Conservation (phyloP, 2,797 vertebrate species). For the Rhinoraja longicauda region DNA sequence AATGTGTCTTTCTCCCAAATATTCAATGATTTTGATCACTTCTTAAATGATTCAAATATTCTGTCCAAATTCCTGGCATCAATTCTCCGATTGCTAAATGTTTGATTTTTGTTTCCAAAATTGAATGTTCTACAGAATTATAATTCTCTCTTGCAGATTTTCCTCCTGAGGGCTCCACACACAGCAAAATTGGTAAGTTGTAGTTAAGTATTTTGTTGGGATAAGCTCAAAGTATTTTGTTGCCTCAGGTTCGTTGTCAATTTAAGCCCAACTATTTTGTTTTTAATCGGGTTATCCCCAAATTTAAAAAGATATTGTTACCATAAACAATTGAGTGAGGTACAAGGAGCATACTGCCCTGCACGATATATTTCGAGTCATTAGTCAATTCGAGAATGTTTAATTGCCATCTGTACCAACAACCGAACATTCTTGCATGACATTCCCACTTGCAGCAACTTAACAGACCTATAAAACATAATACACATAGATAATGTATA, state of each 20-base stretch:
- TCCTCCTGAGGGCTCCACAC: constrained; percentile 3
- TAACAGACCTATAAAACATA: too few species aligned
- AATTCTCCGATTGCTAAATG: not conserved
- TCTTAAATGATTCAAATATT: not conserved
- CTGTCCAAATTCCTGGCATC: not conserved
- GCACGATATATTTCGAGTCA: not conserved
- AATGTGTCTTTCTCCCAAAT: not conserved
- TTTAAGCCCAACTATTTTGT: not conserved
- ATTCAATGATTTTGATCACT: not conserved
- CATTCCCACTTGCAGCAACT: too few species aligned
- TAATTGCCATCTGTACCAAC: too few species aligned
- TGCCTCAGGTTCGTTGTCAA: not conserved
- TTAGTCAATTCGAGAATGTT: too few species aligned
- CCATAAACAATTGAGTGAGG: not conserved
- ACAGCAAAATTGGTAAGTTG: not conserved
- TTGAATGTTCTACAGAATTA: not conserved
- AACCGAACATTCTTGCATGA: too few species aligned
- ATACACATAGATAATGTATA: too few species aligned
- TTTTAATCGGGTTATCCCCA: not conserved
- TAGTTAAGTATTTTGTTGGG: not conserved
- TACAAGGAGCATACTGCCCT: not conserved
- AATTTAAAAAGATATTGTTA: not conserved
- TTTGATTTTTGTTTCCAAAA: not conserved
- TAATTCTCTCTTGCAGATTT: constrained; percentile 21
- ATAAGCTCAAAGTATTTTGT: not conserved